Evolutionary conservation across 2,113 vertebrate species (phyloP).

Genomic region (Ceyx margarethae): DNA sequence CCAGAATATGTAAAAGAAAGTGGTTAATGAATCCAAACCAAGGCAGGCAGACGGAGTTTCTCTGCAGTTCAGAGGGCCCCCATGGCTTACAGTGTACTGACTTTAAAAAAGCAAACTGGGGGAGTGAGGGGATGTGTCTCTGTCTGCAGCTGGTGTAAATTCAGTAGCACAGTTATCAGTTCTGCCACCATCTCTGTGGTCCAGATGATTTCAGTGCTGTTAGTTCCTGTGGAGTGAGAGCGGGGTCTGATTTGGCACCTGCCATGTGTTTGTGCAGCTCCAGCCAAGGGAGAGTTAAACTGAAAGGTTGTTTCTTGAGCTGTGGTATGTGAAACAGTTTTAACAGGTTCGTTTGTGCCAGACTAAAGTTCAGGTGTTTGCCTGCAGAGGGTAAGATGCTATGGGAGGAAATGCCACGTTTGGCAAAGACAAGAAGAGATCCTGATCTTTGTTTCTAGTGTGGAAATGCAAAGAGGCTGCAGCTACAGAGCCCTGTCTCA

Average conservation of each 20-base stretch:
- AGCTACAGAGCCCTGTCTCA: rapidly evolving
- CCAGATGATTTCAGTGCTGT: not conserved
- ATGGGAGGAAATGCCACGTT: not conserved
- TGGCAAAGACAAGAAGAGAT: not conserved
- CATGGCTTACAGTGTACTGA: not conserved
- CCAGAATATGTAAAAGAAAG: not conserved
- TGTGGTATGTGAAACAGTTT: not conserved
- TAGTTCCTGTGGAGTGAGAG: not conserved
- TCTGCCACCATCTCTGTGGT: not conserved
- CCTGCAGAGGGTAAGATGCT: not conserved
- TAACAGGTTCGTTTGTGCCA: not conserved
- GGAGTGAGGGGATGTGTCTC: rapidly evolving
- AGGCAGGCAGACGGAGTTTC: not conserved
- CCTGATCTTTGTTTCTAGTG: not conserved
- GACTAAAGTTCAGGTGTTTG: not conserved
- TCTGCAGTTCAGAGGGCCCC: not conserved
- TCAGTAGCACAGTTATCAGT: not conserved
- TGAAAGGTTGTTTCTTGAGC: not conserved
- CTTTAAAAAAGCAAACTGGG: not conserved
- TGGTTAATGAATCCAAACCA: not conserved
- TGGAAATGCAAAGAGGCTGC: not conserved
- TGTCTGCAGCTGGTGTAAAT: not conserved
- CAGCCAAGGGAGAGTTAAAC: not conserved
- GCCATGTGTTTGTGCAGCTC: rapidly evolving
- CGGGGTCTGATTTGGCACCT: not conserved